Percentiles rank a stretch among this genome's conserved stretches.
phyloP scores from a whole-genome alignment of 2,888 invertebrate genomes.

The Nineta flava region DNA sequence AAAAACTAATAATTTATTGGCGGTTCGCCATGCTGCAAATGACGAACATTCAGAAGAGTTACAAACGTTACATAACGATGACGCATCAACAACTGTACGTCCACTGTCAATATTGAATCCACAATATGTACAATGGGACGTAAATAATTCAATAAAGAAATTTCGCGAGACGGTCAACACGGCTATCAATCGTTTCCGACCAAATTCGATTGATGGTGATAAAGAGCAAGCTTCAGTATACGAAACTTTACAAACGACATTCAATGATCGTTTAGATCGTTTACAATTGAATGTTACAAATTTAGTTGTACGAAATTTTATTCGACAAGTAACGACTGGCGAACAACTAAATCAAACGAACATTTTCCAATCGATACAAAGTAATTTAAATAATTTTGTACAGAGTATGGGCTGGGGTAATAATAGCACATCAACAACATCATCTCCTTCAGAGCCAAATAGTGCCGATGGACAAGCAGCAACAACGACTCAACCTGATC shows the following conservation, averaged over 20 bases:
- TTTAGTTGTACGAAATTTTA: neutral
- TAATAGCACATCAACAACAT: neutral
- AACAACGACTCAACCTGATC: neutral
- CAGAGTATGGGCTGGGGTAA: neutral
- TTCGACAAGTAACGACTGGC: neutral
- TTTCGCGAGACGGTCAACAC: constrained; percentile 7
- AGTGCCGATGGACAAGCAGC: neutral
- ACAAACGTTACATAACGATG: too few relatives aligned
- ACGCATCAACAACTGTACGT: too few relatives aligned
- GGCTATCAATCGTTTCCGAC: constrained; percentile 8
- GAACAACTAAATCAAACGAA: neutral
- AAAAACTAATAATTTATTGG: too few relatives aligned
- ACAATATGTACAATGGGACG: neutral
- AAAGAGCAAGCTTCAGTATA: constrained; percentile 9
- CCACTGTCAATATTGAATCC: too few relatives aligned
- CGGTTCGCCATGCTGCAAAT: too few relatives aligned
- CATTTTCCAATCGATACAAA: neutral
- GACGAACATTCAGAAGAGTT: too few relatives aligned
- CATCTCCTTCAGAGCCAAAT: neutral
- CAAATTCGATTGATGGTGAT: constrained; percentile 8
- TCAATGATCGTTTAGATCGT: constrained; percentile 6
- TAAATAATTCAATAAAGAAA: constrained; percentile 6
- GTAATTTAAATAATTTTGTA: neutral
- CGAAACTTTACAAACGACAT: constrained; percentile 6
- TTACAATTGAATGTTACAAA: constrained; percentile 6